These are phyloP conservation scores for Agelastica alni DNA, from an alignment of 2,888 invertebrate species.

Conservation along the genomic window DNA sequence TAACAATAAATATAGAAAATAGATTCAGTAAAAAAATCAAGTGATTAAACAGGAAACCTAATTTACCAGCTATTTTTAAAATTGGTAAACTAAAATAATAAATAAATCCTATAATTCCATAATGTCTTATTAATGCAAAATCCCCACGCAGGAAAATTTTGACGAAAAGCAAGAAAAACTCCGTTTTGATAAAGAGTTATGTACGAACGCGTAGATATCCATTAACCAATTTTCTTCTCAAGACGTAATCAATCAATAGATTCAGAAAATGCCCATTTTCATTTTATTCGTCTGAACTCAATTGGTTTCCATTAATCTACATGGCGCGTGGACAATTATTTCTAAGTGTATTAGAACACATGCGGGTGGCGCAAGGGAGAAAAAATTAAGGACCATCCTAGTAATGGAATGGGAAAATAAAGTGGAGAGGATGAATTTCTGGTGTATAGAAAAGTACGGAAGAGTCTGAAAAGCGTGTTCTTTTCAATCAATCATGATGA, in stretches of 20 bases:
- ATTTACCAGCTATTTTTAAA: no score
- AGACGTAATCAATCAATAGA: not conserved
- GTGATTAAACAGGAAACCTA: no score
- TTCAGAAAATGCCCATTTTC: constrained; percentile 11
- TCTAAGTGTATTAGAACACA: constrained; percentile 32
- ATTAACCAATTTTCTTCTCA: not conserved
- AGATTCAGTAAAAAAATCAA: no score
- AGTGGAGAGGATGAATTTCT: constrained; percentile 25
- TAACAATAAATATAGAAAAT: no score
- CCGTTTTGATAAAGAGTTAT: no score
- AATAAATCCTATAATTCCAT: no score
- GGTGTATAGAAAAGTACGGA: constrained; percentile 11
- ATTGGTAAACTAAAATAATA: no score
- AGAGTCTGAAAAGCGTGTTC: constrained; percentile 19
- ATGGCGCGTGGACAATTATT: constrained; percentile 14
- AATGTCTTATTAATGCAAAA: no score
- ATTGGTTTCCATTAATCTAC: constrained; percentile 32
- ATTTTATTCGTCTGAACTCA: constrained; percentile 14
- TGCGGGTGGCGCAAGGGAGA: constrained; percentile 10
- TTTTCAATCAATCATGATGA: constrained; percentile 34
- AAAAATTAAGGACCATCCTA: constrained; percentile 22
- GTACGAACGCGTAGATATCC: no score
- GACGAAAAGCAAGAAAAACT: no score
- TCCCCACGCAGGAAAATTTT: no score
- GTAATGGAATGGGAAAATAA: constrained; percentile 30